Evolutionary conservation across 2,113 vertebrate species (phyloP), one percentile per base, ranked within the genome.

Genomic region (Puntigrus tetrazona): DNA sequence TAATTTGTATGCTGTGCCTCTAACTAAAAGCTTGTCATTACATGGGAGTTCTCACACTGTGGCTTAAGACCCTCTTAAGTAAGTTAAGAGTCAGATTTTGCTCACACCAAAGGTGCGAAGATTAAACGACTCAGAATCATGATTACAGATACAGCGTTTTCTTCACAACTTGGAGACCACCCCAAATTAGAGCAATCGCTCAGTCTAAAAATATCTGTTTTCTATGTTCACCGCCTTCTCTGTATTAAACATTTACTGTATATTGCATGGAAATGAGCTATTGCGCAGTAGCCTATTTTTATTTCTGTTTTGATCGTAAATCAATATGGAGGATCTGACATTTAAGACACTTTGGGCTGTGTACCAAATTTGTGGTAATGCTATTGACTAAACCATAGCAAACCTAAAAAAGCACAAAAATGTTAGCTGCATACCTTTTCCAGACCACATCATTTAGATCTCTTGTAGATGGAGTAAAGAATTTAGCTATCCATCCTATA

Each of bases 21-120:
- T 50, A 59, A 73, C 5, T 27, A 41, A 52, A 57, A 74, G 50
- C 29, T 29, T 43, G 52, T 57, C 52, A 36, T 47, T 83, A 83
- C 36, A 41, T 47, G 22, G 43, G 10, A 57, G 55, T 75, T 63
- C 72, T 76, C 6, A 5, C n/a, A 34, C 27, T 13, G 7, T 57
- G 7, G 43, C 22, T 50, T 22, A 13, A 11, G 31, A 57, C 18
- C 34, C 10, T 59, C 29, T 14, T 43, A 61, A 41, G n/a, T 31
- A 27, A 41, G 36, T 61, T 57, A 34, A 77, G 45, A 76, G 75
- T 57, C 18, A 8, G 20, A 14, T 55, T 77, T 55, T n/a, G 20
- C 20, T 36, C 74, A 55, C 52, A 78, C 52, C 76, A 78, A 78
- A 61, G 50, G 76, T 78, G 52, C 38, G 31, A 78, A 41, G 50